Evolutionary conservation across 2,113 vertebrate genomes (phyloP).

Genomic region (Hemibagrus wyckioides): DNA sequence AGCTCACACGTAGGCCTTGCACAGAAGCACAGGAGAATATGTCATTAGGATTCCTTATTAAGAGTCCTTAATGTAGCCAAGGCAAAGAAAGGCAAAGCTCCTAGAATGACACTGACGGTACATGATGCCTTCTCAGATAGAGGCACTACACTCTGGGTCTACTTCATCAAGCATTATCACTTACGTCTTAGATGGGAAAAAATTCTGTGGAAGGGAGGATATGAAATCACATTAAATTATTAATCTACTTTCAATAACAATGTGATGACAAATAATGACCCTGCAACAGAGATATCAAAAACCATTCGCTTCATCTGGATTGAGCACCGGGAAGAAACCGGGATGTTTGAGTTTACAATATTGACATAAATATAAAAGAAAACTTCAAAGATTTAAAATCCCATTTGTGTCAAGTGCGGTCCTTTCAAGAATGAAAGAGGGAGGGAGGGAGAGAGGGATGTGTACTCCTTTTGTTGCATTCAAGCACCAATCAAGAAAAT

Average conservation of each 20-base stretch:
- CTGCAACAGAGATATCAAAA: background rate
- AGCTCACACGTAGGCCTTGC: conserved; percentile 2
- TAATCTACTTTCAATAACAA: background rate
- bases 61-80: background rate
- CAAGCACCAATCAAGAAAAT: background rate
- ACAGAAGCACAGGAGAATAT: background rate
- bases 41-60: background rate
- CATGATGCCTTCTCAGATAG: background rate
- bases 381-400: background rate
- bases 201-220: background rate
- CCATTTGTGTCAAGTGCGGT: background rate
- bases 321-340: background rate
- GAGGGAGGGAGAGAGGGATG: background rate
- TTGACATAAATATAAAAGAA: background rate
- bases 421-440: background rate
- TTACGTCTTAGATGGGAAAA: background rate
- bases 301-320: background rate
- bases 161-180: background rate
- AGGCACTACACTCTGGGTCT: conserved; percentile 32
- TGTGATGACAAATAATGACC: background rate
- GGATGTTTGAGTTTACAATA: background rate
- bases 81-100: conserved; percentile 5
- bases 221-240: background rate
- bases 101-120: background rate
- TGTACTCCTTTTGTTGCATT: background rate